Conservation (phyloP, 2,888 invertebrate species). For the Parnassius orleans region DNA sequence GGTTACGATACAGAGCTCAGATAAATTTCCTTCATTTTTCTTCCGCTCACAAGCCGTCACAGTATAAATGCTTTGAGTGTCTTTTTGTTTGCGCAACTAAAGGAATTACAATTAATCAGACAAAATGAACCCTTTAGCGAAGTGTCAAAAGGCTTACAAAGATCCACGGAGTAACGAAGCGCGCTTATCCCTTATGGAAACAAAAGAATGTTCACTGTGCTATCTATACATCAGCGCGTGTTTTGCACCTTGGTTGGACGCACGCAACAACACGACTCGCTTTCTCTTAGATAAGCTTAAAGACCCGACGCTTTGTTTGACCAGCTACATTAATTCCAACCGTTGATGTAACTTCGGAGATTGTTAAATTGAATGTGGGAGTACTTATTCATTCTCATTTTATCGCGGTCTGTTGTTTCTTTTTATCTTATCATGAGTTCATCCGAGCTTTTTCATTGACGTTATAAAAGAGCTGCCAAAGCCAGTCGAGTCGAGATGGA, state of each 20-base stretch:
- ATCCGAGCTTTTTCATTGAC: slow-evolving; percentile 24
- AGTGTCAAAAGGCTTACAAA: slow-evolving; percentile 73
- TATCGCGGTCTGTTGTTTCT: slow-evolving; percentile 38
- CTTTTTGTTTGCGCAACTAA: slow-evolving; percentile 62
- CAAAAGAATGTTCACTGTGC: slow-evolving; percentile 63
- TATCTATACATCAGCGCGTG: slow-evolving; percentile 48
- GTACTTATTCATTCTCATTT: slow-evolving; percentile 54
- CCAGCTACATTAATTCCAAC: slow-evolving; percentile 65
- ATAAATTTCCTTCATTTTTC: slow-evolving; percentile 71
- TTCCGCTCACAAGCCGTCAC: slow-evolving; percentile 58
- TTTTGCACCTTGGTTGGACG: slow-evolving; percentile 41
- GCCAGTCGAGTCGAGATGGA: slow-evolving; percentile 27
- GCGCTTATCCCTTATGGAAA: slow-evolving; percentile 61
- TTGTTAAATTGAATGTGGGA: slow-evolving; percentile 68
- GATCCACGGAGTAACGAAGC: slow-evolving; percentile 59
- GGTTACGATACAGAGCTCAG: slow-evolving; percentile 55
- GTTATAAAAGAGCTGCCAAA: slow-evolving; percentile 28
- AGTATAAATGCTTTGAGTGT: slow-evolving; percentile 63
- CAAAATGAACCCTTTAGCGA: slow-evolving; percentile 75
- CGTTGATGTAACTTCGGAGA: slow-evolving; percentile 59
- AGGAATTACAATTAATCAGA: slow-evolving; percentile 73
- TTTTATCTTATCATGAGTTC: slow-evolving; percentile 35
- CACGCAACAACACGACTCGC: slow-evolving; percentile 44
- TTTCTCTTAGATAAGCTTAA: slow-evolving; percentile 69
- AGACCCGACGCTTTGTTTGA: slow-evolving; percentile 60